Percentiles rank a stretch among this genome's conserved stretches.
phyloP scores from a whole-genome alignment of 2,113 vertebrate species.

The Notothenia rossii region DNA sequence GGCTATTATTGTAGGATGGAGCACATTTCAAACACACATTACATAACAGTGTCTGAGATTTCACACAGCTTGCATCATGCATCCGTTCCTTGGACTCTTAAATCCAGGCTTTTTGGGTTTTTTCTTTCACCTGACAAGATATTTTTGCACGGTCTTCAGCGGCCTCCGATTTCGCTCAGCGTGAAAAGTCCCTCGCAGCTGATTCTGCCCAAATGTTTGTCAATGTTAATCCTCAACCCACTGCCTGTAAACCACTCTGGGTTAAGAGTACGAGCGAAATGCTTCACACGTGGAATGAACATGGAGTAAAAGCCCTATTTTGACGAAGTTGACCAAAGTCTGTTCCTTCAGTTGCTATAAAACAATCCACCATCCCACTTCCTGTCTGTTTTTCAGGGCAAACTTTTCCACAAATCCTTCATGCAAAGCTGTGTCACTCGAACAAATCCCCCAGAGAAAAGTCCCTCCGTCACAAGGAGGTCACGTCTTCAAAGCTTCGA shows the following conservation, averaged over 20 bases:
- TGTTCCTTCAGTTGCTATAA: no score
- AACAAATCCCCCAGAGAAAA: not conserved
- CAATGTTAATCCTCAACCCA: not conserved
- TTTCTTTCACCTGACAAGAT: not conserved
- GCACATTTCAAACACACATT: constrained; percentile 21
- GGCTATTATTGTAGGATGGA: not conserved
- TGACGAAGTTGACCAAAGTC: not conserved
- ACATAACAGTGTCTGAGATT: constrained; percentile 26
- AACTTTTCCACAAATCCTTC: not conserved
- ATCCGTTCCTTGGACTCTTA: not conserved
- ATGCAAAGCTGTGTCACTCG: not conserved
- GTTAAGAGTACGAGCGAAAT: constrained; percentile 15
- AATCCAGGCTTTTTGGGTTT: not conserved
- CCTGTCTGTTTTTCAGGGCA: not conserved
- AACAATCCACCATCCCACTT: no score
- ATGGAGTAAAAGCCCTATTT: constrained; percentile 38
- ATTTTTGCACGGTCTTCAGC: not conserved
- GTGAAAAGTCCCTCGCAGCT: not conserved
- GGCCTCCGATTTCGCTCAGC: not conserved
- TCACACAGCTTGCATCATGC: constrained; percentile 50
- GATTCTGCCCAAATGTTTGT: not conserved
- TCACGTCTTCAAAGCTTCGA: not conserved
- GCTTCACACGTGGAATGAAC: constrained; percentile 19
- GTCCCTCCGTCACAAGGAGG: not conserved
- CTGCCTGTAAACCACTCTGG: constrained; percentile 29